Evolutionary conservation across 1,140 invertebrate genomes (phyloP).

Genomic region (Cheumatopsyche charites): DNA sequence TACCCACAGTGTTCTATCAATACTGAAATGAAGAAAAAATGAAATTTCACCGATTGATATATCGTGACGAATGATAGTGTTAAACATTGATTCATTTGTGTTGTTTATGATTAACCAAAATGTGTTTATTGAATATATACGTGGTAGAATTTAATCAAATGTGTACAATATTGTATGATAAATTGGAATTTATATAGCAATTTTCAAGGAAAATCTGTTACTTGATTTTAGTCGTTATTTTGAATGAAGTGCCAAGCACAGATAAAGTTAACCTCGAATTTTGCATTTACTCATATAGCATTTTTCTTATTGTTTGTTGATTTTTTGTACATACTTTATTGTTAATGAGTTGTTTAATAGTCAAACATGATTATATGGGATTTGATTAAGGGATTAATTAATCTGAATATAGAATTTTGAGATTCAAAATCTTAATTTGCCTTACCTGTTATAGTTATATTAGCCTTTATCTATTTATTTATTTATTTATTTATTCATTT

Average conservation of each 20-base stretch:
- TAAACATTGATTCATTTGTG: too few species aligned
- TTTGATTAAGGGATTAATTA: too few species aligned
- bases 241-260: background rate
- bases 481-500: slow-evolving; percentile 7
- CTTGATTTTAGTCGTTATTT: background rate
- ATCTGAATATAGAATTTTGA: too few species aligned
- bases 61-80: too few species aligned
- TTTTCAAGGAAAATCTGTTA: too few species aligned
- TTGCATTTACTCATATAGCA: too few species aligned
- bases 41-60: slow-evolving; percentile 40
- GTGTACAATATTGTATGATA: too few species aligned
- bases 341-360: background rate
- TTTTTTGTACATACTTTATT: background rate
- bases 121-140: too few species aligned
- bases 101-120: too few species aligned
- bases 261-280: too few species aligned
- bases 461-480: background rate
- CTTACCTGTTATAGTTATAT: background rate
- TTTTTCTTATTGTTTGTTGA: background rate
- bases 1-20: slow-evolving; percentile 72
- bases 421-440: background rate
- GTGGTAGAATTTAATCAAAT: too few species aligned
- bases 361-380: background rate
- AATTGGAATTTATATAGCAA: too few species aligned
- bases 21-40: slow-evolving; percentile 50